Percentiles rank a stretch among this genome's conserved stretches.
phyloP scores from a whole-genome alignment of 2,888 invertebrate genomes.

The Mystacides longicornis region DNA sequence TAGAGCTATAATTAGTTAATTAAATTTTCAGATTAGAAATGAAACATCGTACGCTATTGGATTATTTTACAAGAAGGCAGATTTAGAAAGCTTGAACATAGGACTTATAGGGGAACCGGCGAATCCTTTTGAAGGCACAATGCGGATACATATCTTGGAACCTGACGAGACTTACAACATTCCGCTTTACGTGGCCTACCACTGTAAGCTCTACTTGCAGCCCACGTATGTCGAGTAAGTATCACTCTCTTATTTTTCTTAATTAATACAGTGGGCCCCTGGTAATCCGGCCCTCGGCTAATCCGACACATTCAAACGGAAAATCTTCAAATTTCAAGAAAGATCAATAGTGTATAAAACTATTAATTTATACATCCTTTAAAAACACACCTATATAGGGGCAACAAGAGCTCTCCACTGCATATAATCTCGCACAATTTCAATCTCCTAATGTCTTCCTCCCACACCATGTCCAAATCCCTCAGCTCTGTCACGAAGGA shows the following conservation, averaged over 20 bases:
- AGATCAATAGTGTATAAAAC: too few relatives aligned
- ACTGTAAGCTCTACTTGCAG: conserved; percentile 66
- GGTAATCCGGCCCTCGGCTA: too few relatives aligned
- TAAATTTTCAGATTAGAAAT: conserved; percentile 56
- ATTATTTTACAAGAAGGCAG: conserved; percentile 64
- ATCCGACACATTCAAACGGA: too few relatives aligned
- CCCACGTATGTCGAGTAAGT: conserved; percentile 69
- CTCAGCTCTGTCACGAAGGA: too few relatives aligned
- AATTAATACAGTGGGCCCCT: too few relatives aligned
- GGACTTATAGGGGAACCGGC: conserved; percentile 57
- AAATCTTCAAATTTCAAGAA: too few relatives aligned
- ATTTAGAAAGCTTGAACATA: conserved; percentile 57
- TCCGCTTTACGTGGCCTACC: conserved; percentile 72
- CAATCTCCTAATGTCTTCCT: too few relatives aligned
- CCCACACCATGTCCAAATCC: too few relatives aligned
- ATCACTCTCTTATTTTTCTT: not conserved
- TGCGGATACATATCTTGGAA: conserved; percentile 63
- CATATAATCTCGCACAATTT: too few relatives aligned
- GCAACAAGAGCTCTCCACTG: too few relatives aligned
- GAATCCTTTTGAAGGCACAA: conserved; percentile 70
- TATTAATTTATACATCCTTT: too few relatives aligned
- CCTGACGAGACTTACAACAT: conserved; percentile 68
- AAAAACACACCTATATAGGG: too few relatives aligned
- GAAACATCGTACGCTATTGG: conserved; percentile 71
- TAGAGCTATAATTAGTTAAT: not conserved